Conservation (phyloP, 2,888 invertebrate species). For the Syrphus vitripennis region DNA sequence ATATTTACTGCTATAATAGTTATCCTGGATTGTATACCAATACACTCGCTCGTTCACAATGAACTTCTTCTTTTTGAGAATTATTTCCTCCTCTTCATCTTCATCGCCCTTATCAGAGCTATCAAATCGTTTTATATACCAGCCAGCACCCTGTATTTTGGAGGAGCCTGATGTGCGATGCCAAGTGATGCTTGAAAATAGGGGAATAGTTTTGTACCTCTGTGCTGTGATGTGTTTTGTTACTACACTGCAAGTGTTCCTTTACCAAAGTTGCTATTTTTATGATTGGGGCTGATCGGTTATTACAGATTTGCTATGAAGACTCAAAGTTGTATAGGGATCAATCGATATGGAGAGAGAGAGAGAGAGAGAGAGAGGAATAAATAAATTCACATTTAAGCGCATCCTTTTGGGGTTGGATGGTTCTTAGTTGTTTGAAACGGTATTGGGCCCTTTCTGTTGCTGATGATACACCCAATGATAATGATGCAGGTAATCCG, state of each 20-base stretch:
- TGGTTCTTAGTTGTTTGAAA: neutral
- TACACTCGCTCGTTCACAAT: conserved; percentile 3
- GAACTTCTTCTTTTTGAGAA: conserved; percentile 23
- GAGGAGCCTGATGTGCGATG: neutral
- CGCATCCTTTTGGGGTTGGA: neutral
- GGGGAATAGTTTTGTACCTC: neutral
- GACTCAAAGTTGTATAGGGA: conserved; percentile 4
- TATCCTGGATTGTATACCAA: conserved; percentile 27
- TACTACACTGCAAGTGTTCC: neutral
- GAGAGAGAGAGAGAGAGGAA: neutral
- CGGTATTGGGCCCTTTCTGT: neutral
- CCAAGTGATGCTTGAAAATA: conserved; percentile 32
- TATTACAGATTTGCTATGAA: conserved; percentile 33
- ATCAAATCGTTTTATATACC: neutral
- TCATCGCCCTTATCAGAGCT: neutral
- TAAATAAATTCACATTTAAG: conserved; percentile 40
- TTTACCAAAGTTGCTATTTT: neutral
- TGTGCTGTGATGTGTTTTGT: neutral
- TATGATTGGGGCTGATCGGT: conserved; percentile 14
- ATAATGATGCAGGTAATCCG: conserved; percentile 53
- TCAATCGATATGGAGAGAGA: neutral
- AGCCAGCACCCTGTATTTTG: neutral
- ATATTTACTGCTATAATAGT: conserved; percentile 54
- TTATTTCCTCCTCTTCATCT: neutral
- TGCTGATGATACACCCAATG: conserved; percentile 10